These are phyloP conservation scores for Babylonia areolata DNA, from an alignment of 1,140 invertebrate species.

Conservation along the genomic window DNA sequence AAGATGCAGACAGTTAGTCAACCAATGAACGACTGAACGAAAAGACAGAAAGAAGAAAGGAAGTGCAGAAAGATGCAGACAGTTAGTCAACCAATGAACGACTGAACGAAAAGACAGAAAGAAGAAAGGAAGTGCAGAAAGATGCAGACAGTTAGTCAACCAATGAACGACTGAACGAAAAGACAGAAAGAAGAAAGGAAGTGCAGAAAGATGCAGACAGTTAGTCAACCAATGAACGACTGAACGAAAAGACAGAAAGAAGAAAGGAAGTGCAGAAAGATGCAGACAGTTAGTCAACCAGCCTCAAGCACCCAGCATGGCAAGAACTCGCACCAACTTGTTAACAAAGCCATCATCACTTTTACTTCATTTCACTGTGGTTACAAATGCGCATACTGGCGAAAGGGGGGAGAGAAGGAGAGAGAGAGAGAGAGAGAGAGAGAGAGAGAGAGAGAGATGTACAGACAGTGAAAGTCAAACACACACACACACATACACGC, in stretches of 20 bases:
- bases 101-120: too few relatives aligned
- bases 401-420: not conserved
- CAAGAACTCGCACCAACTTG: not conserved
- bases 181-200: not conserved
- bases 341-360: not conserved
- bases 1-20: too few relatives aligned
- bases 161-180: not conserved
- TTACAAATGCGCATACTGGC: not conserved
- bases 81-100: too few relatives aligned
- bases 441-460: not conserved
- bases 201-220: not conserved
- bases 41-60: too few relatives aligned
- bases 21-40: too few relatives aligned
- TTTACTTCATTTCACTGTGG: not conserved
- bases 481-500: not conserved
- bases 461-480: not conserved
- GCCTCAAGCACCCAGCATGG: not conserved
- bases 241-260: too few relatives aligned
- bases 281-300: not conserved
- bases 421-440: slow-evolving; percentile 1
- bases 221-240: not conserved
- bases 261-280: not conserved
- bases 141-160: too few relatives aligned
- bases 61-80: too few relatives aligned
- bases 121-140: too few relatives aligned